phyloP scores from a whole-genome alignment of 2,113 vertebrate species.

The Herpetotheres cachinnans region DNA sequence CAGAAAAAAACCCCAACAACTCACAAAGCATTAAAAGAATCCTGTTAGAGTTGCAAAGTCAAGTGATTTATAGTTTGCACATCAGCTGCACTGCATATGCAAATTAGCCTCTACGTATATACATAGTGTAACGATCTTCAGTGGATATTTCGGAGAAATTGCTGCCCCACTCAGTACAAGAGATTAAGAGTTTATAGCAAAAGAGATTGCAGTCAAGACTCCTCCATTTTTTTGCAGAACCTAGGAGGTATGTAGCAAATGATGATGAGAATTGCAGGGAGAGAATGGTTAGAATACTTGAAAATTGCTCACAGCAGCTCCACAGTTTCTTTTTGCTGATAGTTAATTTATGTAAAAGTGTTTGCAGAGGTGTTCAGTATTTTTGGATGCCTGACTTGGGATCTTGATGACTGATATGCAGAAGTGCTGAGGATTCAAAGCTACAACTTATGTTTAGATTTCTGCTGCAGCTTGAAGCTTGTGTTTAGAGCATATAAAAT shows the following conservation, averaged over 20 bases:
- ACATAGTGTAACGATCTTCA: background rate
- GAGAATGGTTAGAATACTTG: background rate
- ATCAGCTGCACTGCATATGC: background rate
- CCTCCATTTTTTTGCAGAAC: background rate
- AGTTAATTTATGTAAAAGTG: constrained; percentile 29
- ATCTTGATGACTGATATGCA: constrained; percentile 6
- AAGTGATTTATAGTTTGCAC: background rate
- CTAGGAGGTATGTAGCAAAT: background rate
- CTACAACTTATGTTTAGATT: background rate
- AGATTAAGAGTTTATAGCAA: background rate
- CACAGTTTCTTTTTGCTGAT: constrained; percentile 30
- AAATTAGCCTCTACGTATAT: background rate
- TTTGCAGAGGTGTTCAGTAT: constrained; percentile 34
- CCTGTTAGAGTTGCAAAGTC: background rate
- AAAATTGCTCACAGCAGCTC: constrained; percentile 8
- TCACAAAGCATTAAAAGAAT: background rate
- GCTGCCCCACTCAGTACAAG: background rate
- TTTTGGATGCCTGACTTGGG: constrained; percentile 40
- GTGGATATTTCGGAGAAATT: background rate
- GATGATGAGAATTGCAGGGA: constrained; percentile 1
- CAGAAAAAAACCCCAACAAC: background rate
- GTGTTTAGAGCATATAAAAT: background rate
- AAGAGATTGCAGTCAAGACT: background rate
- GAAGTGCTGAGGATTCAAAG: constrained; percentile 29
- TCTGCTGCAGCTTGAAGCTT: background rate